Conservation (phyloP, 2,888 invertebrate genomes). For the Dolichopus griseipennis region DNA sequence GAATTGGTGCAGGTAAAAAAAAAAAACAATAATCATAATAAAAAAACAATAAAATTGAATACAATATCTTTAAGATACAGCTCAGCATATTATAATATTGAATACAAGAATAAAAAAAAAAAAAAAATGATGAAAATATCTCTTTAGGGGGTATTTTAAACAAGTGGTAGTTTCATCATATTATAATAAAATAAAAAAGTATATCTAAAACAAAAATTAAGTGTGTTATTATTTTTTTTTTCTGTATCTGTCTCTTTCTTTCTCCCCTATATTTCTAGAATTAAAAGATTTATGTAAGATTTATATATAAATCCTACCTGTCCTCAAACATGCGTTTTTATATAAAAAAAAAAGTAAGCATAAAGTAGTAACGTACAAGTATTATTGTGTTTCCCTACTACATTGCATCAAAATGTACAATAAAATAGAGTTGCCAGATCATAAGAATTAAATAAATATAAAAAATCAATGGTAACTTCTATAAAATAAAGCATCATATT, state of each 20-base stretch:
- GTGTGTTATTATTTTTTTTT: no score
- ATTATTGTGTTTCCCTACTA: no score
- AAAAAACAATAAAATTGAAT: neutral
- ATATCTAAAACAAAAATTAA: no score
- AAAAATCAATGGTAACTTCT: no score
- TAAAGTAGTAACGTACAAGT: no score
- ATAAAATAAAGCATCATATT: no score
- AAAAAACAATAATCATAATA: neutral
- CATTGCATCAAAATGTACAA: no score
- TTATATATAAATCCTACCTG: neutral
- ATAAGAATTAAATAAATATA: no score
- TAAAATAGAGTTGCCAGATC: no score
- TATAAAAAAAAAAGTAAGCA: no score
- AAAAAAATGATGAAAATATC: neutral
- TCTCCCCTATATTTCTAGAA: no score
- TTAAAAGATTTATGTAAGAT: neutral
- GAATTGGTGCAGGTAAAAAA: slow-evolving; percentile 3
- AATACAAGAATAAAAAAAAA: neutral
- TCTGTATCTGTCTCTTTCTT: no score
- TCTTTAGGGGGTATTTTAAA: slow-evolving; percentile 6
- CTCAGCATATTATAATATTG: neutral
- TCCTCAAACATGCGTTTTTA: neutral
- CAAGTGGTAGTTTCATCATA: slow-evolving; percentile 3
- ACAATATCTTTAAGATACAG: neutral
- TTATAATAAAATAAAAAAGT: neutral